phyloP scores from a whole-genome alignment of 1,140 invertebrate genomes.

The Dufourea novaeangliae region DNA sequence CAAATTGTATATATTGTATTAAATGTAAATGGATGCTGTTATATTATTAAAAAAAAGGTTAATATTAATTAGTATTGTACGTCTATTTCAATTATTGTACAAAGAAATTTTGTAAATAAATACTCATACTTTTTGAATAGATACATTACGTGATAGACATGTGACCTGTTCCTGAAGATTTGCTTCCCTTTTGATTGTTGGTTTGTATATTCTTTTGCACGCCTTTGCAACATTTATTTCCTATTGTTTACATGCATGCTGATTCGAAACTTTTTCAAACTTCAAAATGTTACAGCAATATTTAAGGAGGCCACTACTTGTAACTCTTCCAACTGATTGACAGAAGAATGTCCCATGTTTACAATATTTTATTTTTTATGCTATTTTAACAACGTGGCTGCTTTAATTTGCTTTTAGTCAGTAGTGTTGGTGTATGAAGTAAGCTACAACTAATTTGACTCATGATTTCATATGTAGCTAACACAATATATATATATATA shows the following conservation, averaged over 20 bases:
- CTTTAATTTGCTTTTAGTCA: conserved; percentile 20
- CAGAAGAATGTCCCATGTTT: background rate
- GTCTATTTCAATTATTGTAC: conserved; percentile 5
- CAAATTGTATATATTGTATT: conserved; percentile 34
- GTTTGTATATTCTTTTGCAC: conserved; percentile 11
- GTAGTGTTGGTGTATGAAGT: background rate
- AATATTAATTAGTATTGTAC: conserved; percentile 10
- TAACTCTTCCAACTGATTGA: background rate
- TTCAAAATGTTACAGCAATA: background rate
- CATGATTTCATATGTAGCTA: background rate
- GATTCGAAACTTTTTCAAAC: background rate
- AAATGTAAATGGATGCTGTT: conserved; percentile 33
- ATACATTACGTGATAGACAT: conserved; percentile 9
- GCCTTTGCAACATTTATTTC: background rate
- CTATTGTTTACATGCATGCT: background rate
- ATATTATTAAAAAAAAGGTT: conserved; percentile 5
- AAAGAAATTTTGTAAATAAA: conserved; percentile 25
- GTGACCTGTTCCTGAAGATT: conserved; percentile 30
- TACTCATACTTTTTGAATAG: conserved; percentile 29
- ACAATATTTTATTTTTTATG: background rate
- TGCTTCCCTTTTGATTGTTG: background rate
- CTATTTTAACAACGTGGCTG: conserved; percentile 5
- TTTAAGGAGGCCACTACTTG: background rate
- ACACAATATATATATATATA: background rate
- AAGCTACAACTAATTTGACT: conserved; percentile 21